phyloP scores from a whole-genome alignment of 2,888 invertebrate genomes.

The Pogonocherus hispidulus region DNA sequence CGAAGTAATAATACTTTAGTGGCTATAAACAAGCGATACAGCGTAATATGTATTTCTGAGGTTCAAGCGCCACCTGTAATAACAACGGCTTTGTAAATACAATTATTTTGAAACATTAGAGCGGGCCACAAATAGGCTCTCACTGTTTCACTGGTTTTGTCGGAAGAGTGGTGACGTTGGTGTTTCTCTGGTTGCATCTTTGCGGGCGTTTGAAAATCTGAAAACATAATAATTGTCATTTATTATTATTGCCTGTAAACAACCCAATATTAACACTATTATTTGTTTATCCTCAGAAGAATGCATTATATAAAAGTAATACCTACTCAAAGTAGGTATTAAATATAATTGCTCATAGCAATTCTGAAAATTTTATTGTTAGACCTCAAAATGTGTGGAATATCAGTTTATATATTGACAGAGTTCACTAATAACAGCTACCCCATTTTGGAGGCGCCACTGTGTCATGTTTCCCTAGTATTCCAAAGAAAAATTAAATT shows the following conservation, averaged over 20 bases:
- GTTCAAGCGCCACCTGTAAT: constrained; percentile 74
- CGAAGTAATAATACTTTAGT: constrained; percentile 10
- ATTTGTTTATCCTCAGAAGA: too few species aligned
- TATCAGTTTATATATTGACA: too few species aligned
- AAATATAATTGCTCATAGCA: too few species aligned
- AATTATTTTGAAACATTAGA: constrained; percentile 81
- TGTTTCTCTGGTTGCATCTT: constrained; percentile 79
- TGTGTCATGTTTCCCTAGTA: background rate
- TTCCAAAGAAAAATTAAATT: background rate
- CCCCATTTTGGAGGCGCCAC: background rate
- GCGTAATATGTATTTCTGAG: background rate
- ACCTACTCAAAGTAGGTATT: too few species aligned
- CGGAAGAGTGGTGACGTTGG: constrained; percentile 83
- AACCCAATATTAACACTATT: too few species aligned
- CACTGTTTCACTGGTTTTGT: constrained; percentile 81
- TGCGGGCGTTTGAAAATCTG: constrained; percentile 77
- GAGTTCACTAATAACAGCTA: too few species aligned
- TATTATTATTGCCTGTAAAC: too few species aligned
- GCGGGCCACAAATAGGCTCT: constrained; percentile 91
- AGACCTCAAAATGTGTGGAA: too few species aligned
- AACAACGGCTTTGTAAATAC: constrained; percentile 89
- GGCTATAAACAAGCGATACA: background rate
- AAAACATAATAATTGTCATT: constrained; percentile 22
- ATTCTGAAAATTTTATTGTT: too few species aligned
- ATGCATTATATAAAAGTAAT: too few species aligned